Base-by-base conservation (phyloP, 2,888 invertebrate genomes). In the Druceiella hillmani region DNA sequence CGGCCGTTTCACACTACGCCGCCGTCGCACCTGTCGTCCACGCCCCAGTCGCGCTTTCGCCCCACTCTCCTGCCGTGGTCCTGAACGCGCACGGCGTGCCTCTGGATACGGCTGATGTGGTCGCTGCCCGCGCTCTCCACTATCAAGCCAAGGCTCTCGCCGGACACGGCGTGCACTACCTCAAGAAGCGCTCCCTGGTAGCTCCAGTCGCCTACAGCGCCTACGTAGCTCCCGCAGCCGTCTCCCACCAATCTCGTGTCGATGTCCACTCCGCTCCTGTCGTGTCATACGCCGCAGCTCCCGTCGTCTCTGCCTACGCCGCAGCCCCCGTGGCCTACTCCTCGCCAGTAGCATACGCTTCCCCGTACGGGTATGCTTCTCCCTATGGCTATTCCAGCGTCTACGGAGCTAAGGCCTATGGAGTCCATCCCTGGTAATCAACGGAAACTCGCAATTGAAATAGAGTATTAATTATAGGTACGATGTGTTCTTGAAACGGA, bases 21-120 rank as follows among this genome's bases (percentile, higher is more conserved):
- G 46, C 57, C 16, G 47, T 53, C 3, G 52, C 55, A 3, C 59
- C 59, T 3, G 33, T 57, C 2, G 52, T 56, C 7, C 61, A 61
- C 54, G 54, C 55, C 25, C 56, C 61, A 5, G 59, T 63, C 10
- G 43, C 10, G 49, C 56, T 14, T 44, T 50, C 16, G 52, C 54
- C 26, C 55, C 55, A 12, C 49, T 49, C 17, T 48, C n/a, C n/a
- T n/a, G n/a, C n/a, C n/a, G n/a, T 52, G 13, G 25, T 50, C 27
- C 50, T 48, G 24, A 47, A 49, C 9, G 50, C 47, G 14, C 16
- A 44, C 10, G 27, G 45, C 2, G 45, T 54, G 2, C 50, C 51
- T 22, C 57, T 72, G 33, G 69, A 72, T 51, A 71, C 71, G 10
- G 66, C 68, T 44, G 70, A 67, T 44, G 70, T 71, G 7, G 68